Evolutionary conservation across 2,797 vertebrate species (phyloP), one percentile per base, ranked within the genome.

Genomic region (Pygocentrus nattereri): DNA sequence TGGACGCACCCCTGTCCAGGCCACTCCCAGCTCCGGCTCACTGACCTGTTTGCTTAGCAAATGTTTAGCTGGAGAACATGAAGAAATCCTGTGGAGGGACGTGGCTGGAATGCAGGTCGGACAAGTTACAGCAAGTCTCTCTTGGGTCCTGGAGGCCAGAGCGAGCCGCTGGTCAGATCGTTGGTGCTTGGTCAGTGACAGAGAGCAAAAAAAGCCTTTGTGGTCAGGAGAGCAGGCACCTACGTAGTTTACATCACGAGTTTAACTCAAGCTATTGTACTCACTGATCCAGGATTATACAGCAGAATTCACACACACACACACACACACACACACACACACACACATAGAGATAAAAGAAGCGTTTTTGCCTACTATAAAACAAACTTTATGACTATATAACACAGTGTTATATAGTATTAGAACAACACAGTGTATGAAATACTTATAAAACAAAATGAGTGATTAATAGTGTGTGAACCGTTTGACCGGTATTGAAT

Each of bases 271-370:
- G 61, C 67, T 73, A 71, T 80, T 86, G 82, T 78, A 12, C 50
- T 67, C 25, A 18, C 73, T 84, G 77, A 84, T 80, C 70, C 41
- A 19, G 83, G 80, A 84, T 82, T 84, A 84, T 74, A 88, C 86
- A 75, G 61, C 41, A 73, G 25, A 23, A 64, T 54, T 1, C 49
- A 78, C 74, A 75, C 56, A 25, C 56, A 52, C 61, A 71, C 44
- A 49, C 44, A 49, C 13, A 30, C 25, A 71, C 68, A 71, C 41
- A 71, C 68, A 49, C 47, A 41, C 0, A 12, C 72, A 69, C 19
- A 69, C 65, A 38, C 65, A 68, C 21, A 65, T 52, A 41, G 1
- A 15, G 50, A 50, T 27, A 56, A 30, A 11, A 2, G 21, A 25
- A n/a, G 44, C 12, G 12, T 47, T 47, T 47, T 47, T 3, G 4